phyloP scores from a whole-genome alignment of 2,888 invertebrate genomes.

The Bellardia pandia region DNA sequence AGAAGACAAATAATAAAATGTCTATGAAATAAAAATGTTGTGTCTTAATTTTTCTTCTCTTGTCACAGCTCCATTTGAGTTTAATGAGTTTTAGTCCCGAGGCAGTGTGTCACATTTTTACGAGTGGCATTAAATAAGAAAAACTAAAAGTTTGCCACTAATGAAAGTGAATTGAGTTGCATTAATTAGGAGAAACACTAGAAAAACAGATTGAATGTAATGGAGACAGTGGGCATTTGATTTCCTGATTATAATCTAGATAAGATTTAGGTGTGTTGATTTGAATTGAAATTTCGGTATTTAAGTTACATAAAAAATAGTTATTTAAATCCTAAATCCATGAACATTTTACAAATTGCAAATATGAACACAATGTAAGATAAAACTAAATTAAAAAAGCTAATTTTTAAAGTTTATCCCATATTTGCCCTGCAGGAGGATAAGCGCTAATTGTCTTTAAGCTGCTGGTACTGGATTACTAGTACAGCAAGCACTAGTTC shows the following conservation, averaged over 20 bases:
- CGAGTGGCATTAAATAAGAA: constrained; percentile 1
- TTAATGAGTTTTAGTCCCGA: constrained; percentile 53
- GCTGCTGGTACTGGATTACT: too few species aligned
- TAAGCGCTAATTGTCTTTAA: too few species aligned
- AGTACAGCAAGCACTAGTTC: too few species aligned
- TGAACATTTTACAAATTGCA: too few species aligned
- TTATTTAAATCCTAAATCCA: too few species aligned
- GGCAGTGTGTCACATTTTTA: constrained; percentile 44
- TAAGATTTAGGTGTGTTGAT: background rate
- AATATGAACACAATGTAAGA: too few species aligned
- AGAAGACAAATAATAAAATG: constrained; percentile 29
- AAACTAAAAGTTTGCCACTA: constrained; percentile 17
- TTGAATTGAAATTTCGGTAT: too few species aligned
- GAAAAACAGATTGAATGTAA: constrained; percentile 10
- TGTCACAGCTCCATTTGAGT: constrained; percentile 22
- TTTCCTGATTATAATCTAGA: constrained; percentile 30
- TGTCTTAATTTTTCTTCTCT: constrained; percentile 6
- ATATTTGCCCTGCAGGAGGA: too few species aligned
- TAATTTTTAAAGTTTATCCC: too few species aligned
- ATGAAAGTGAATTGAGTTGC: constrained; percentile 46
- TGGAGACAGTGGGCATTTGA: background rate
- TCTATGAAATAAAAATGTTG: constrained; percentile 16
- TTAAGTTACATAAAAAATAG: too few species aligned
- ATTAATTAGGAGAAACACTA: constrained; percentile 22
- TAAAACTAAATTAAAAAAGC: too few species aligned